A percentile compares a stretch with the other conserved stretches of the same genome.
Conservation (phyloP, 2,888 invertebrate species). For the Protonemura montana region DNA sequence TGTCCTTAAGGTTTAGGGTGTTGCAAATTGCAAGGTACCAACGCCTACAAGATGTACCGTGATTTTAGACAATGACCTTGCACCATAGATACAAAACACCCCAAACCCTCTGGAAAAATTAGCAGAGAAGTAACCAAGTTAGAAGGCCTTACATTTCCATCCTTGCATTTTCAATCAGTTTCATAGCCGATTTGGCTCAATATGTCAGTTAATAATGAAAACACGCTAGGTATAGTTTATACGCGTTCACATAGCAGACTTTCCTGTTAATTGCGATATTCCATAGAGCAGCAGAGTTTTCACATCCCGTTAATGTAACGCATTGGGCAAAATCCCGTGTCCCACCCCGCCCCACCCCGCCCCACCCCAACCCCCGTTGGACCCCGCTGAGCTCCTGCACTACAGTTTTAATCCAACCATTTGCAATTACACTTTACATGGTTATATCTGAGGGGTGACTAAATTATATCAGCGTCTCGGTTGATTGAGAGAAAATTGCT, state of each 20-base stretch:
- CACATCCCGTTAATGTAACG: constrained; percentile 30
- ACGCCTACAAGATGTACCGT: no score
- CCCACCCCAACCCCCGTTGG: no score
- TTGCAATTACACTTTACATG: constrained; percentile 33
- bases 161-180: constrained; percentile 20
- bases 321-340: constrained; percentile 7
- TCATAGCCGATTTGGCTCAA: not conserved
- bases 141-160: not conserved
- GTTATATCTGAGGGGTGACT: constrained; percentile 16
- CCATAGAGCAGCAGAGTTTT: constrained; percentile 20
- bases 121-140: not conserved
- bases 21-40: no score
- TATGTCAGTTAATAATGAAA: constrained; percentile 7
- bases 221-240: not conserved
- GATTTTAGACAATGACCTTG: no score
- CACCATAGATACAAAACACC: not conserved
- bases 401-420: constrained; percentile 30
- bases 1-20: no score
- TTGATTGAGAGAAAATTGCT: constrained; percentile 1
- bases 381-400: not conserved
- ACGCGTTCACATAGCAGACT: not conserved
- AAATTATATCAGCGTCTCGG: not conserved
- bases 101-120: not conserved
- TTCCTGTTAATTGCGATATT: not conserved
- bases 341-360: not conserved